phyloP scores from a whole-genome alignment of 2,888 invertebrate genomes.

The Macrophya alboannulata region DNA sequence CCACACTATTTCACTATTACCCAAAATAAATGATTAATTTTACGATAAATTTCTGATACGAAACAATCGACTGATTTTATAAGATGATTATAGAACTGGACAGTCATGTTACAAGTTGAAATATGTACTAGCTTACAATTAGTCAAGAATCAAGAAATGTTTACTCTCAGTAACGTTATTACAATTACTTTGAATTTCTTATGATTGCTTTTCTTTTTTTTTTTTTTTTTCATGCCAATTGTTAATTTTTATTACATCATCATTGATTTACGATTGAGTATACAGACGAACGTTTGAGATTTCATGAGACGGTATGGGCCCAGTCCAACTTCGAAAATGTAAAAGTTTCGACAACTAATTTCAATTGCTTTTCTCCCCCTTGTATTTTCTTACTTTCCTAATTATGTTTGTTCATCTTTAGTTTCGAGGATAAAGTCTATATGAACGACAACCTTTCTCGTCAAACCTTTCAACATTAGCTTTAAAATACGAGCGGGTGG shows the following conservation, averaged over 20 bases:
- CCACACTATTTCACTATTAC: background rate
- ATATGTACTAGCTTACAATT: too few species aligned
- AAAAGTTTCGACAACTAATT: slow-evolving; percentile 19
- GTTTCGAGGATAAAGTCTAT: background rate
- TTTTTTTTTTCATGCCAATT: background rate
- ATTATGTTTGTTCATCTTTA: slow-evolving; percentile 32
- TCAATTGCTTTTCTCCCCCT: background rate
- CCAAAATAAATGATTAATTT: background rate
- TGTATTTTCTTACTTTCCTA: background rate
- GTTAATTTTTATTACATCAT: background rate
- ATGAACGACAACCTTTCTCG: slow-evolving; percentile 4
- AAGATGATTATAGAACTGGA: background rate
- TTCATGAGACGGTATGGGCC: background rate
- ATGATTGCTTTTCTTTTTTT: background rate
- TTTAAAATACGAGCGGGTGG: background rate
- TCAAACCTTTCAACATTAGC: background rate
- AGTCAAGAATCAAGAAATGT: background rate
- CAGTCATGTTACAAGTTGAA: background rate
- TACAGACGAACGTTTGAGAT: background rate
- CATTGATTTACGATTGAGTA: background rate
- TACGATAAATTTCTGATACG: background rate
- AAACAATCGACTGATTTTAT: background rate
- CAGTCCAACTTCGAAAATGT: background rate
- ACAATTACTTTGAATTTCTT: background rate
- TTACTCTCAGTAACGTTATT: background rate